Conservation (phyloP, 2,888 invertebrate genomes). For the Halictus quadricinctus region DNA sequence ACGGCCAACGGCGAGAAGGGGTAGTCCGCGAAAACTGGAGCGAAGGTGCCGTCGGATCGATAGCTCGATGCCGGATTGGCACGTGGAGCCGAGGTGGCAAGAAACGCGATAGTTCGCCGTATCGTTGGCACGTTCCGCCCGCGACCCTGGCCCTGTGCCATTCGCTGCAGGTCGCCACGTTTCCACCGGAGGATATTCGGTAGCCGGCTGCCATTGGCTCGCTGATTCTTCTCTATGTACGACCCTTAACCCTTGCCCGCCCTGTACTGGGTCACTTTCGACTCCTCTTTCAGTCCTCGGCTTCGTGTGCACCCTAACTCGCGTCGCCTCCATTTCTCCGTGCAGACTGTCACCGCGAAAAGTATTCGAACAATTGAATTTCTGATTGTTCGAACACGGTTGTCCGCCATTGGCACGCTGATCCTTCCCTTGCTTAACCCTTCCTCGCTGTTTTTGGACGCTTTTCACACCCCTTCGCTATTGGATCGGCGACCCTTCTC, state of each 20-base stretch:
- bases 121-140: slow-evolving; percentile 55
- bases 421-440: too few relatives aligned
- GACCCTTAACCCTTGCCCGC: neutral
- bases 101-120: slow-evolving; percentile 54
- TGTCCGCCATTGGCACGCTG: neutral
- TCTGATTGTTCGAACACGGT: neutral
- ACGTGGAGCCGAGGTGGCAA: slow-evolving; percentile 48
- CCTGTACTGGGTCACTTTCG: neutral
- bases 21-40: slow-evolving; percentile 47
- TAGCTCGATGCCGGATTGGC: slow-evolving; percentile 56
- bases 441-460: too few relatives aligned
- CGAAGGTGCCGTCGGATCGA: slow-evolving; percentile 50
- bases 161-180: slow-evolving; percentile 41
- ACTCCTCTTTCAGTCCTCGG: neutral
- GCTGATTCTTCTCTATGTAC: neutral
- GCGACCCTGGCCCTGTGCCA: slow-evolving; percentile 62
- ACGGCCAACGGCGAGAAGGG: neutral
- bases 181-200: slow-evolving; percentile 18
- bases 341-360: neutral
- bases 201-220: slow-evolving; percentile 6
- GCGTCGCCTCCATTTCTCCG: neutral
- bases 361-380: neutral
- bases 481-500: too few relatives aligned
- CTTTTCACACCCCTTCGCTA: too few relatives aligned
- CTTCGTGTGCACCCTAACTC: neutral